Percentiles rank a stretch among this genome's conserved stretches.
phyloP scores from a whole-genome alignment of 2,888 invertebrate genomes.

The Fragum sueziense region DNA sequence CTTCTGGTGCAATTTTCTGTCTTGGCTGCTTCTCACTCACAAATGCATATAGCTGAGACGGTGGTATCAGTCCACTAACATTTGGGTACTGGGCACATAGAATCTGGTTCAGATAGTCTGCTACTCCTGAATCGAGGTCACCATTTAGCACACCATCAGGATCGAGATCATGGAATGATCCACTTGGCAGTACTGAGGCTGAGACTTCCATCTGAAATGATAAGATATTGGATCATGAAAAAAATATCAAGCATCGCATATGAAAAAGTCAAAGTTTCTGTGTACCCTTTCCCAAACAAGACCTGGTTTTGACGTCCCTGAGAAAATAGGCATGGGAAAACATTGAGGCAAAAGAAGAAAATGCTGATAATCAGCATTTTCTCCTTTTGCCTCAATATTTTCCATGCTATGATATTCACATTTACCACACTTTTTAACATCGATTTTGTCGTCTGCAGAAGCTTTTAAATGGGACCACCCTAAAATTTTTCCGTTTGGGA shows the following conservation, averaged over 20 bases:
- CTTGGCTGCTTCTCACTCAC: slow-evolving; percentile 10
- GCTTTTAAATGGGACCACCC: too few relatives aligned
- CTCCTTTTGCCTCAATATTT: too few relatives aligned
- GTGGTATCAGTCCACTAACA: slow-evolving; percentile 11
- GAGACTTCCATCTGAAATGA: slow-evolving; percentile 13
- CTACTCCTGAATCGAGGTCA: slow-evolving; percentile 7
- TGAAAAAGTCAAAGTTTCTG: slow-evolving; percentile 5
- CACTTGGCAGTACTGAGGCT: slow-evolving; percentile 6
- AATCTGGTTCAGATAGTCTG: slow-evolving; percentile 11
- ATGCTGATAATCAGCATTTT: too few relatives aligned
- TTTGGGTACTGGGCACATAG: slow-evolving; percentile 11
- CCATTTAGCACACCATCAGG: slow-evolving; percentile 13
- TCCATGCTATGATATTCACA: too few relatives aligned
- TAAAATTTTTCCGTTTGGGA: too few relatives aligned
- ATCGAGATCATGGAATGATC: slow-evolving; percentile 13
- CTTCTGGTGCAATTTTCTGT: slow-evolving; percentile 11
- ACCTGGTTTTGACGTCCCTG: too few relatives aligned
- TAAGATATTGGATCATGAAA: slow-evolving; percentile 11
- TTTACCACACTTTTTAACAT: too few relatives aligned
- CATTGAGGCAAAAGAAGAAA: too few relatives aligned
- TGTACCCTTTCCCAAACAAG: too few relatives aligned
- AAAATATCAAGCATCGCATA: slow-evolving; percentile 5
- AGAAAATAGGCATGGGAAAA: too few relatives aligned
- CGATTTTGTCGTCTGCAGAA: too few relatives aligned
- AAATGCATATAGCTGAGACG: slow-evolving; percentile 8